Evolutionary conservation across 2,888 invertebrate genomes (phyloP), one percentile per base, ranked within the genome.

Genomic region (Lottia gigantea): DNA sequence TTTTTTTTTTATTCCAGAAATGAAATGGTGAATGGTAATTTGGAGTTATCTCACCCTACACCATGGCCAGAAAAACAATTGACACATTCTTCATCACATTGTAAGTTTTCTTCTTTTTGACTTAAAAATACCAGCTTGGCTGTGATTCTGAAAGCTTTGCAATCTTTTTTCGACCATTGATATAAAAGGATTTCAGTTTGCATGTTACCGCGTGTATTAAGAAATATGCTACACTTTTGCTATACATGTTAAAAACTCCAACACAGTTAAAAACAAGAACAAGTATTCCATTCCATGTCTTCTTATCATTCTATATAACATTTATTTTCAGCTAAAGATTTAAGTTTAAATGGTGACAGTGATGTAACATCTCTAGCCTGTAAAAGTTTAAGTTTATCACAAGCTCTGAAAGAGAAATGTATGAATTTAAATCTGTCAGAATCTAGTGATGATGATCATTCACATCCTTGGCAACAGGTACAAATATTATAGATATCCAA

Each of bases 321-420:
- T 31, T n/a, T 62, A 19, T 19, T 4, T 49, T 3, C 23, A 62
- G 45, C 40, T 62, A 46, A 62, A 40, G 67, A n/a, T 62, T 16
- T 61, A 40, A 25, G 16, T 26, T 31, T 26, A 25, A 23, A 47
- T 55, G 61, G 64, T n/a, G 70, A 73, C 46, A 67, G 71, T 16
- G 67, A 66, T 14, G 78, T 83, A 66, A 84, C 83, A 8, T 82
- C 83, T 1, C 74, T 79, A n/a, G 83, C 83, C 0, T 80, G 80
- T 62, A 79, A 81, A 31, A 82, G 82, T 66, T 75, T 84, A 16
- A 81, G 80, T 67, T 77, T 84, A 64, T 80, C 83, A 0, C 83
- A 84, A 75, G 83, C 82, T 0, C 74, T 84, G 47, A 79, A 80
- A 31, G 82, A 83, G 68, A 80, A 82, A 66, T 83, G 82, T 76